A percentile compares a stretch with the other conserved stretches of the same genome.
Conservation (phyloP, 1,140 invertebrate genomes). For the Drosophila persimilis region DNA sequence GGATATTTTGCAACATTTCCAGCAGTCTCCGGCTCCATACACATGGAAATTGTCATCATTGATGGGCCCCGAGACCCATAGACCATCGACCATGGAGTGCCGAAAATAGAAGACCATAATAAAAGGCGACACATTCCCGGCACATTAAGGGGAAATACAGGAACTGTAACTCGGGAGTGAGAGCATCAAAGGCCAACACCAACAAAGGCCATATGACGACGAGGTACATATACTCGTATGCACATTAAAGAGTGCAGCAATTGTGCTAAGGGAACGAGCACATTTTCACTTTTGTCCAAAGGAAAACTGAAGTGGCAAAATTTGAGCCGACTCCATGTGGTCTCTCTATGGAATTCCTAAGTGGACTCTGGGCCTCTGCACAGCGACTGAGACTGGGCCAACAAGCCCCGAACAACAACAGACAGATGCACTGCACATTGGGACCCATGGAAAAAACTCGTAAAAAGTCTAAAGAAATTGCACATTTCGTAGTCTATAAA, state of each 20-base stretch:
- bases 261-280: constrained; percentile 51
- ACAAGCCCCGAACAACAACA: constrained; percentile 6
- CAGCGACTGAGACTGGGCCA: constrained; percentile 49
- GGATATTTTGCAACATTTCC: constrained; percentile 22
- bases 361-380: constrained; percentile 40
- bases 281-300: constrained; percentile 46
- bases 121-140: constrained; percentile 46
- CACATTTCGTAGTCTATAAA: constrained; percentile 77
- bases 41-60: constrained; percentile 47
- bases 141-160: constrained; percentile 43
- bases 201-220: constrained; percentile 6
- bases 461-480: constrained; percentile 65
- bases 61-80: constrained; percentile 3
- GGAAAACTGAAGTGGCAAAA: constrained; percentile 42
- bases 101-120: constrained; percentile 58
- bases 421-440: constrained; percentile 72
- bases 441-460: constrained; percentile 71
- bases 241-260: constrained; percentile 56
- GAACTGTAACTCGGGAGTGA: constrained; percentile 25
- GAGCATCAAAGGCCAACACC: constrained; percentile 62
- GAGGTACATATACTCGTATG: constrained; percentile 9
- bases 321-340: constrained; percentile 64
- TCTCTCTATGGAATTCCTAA: constrained; percentile 65
- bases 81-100: not conserved
- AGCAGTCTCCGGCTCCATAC: not conserved